A percentile compares a stretch with the other conserved stretches of the same genome.
Evolutionary conservation across 2,888 invertebrate genomes (phyloP).

Genomic region (Boloria euphrosyne): DNA sequence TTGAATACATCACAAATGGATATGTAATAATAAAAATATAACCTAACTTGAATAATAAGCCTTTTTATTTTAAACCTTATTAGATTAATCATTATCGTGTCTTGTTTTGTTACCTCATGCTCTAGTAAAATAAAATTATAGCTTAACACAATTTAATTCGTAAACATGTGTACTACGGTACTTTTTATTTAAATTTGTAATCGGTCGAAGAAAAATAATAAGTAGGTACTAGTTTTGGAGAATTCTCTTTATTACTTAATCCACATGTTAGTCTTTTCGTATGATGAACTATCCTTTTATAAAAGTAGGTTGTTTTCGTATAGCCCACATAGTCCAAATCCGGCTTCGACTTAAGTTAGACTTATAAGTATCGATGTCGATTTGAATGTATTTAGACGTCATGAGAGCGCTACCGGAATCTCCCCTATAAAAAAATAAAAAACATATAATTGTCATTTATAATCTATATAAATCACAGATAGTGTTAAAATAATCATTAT

Average conservation of each 20-base stretch:
- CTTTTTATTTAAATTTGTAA: no score
- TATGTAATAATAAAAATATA: no score
- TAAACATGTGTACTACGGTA: no score
- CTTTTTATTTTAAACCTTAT: no score
- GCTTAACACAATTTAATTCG: no score
- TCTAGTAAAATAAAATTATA: no score
- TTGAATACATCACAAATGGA: no score
- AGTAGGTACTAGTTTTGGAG: background rate
- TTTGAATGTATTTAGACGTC: slow-evolving; percentile 51
- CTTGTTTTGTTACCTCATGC: no score
- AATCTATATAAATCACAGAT: background rate
- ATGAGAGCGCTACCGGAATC: slow-evolving; percentile 57
- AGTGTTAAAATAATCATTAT: background rate
- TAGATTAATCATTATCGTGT: no score
- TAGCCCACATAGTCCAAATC: slow-evolving; percentile 42
- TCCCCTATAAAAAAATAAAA: slow-evolving; percentile 46
- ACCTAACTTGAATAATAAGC: no score
- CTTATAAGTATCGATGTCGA: slow-evolving; percentile 56
- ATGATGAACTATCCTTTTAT: slow-evolving; percentile 39
- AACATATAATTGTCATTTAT: background rate
- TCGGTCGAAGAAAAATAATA: no score
- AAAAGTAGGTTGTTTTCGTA: slow-evolving; percentile 47
- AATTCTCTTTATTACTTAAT: background rate
- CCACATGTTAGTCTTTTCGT: slow-evolving; percentile 22
- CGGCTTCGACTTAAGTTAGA: no score